Evolutionary conservation across 2,888 invertebrate species (phyloP).

Genomic region (Zeuzera pyrina): DNA sequence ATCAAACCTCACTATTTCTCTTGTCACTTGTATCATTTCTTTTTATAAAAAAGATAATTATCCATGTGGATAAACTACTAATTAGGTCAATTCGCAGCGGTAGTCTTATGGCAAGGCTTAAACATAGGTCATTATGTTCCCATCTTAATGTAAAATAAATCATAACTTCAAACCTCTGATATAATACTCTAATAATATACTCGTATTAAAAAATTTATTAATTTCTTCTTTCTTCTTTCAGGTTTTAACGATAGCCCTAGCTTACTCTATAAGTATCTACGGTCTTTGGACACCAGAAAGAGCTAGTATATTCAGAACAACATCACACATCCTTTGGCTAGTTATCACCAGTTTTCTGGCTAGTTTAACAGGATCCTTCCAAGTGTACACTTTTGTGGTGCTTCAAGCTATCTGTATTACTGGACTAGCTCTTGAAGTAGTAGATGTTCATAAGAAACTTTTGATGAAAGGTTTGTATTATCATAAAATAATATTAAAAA

Average conservation of each 20-base stretch:
- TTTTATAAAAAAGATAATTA: too few species aligned
- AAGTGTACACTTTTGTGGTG: constrained; percentile 81
- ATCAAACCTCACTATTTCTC: too few species aligned
- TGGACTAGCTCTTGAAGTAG: constrained; percentile 77
- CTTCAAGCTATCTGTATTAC: constrained; percentile 77
- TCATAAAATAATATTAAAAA: not conserved
- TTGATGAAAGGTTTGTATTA: constrained; percentile 45
- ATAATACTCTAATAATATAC: too few species aligned
- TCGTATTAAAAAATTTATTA: too few species aligned
- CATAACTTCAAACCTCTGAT: too few species aligned
- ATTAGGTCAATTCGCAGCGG: too few species aligned
- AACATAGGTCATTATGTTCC: too few species aligned
- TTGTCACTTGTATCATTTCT: too few species aligned
- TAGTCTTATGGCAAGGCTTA: too few species aligned
- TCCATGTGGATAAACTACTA: too few species aligned
- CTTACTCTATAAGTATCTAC: constrained; percentile 80
- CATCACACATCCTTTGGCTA: constrained; percentile 83
- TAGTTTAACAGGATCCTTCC: constrained; percentile 81
- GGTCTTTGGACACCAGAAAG: constrained; percentile 84
- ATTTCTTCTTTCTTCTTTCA: constrained; percentile 58
- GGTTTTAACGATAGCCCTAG: constrained; percentile 77
- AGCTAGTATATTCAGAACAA: constrained; percentile 76
- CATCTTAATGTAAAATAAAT: too few species aligned
- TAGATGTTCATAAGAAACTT: constrained; percentile 68
- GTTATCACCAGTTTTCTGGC: constrained; percentile 82